Base-by-base conservation (phyloP, 2,888 invertebrate genomes). In the Drosophila paracracens region DNA sequence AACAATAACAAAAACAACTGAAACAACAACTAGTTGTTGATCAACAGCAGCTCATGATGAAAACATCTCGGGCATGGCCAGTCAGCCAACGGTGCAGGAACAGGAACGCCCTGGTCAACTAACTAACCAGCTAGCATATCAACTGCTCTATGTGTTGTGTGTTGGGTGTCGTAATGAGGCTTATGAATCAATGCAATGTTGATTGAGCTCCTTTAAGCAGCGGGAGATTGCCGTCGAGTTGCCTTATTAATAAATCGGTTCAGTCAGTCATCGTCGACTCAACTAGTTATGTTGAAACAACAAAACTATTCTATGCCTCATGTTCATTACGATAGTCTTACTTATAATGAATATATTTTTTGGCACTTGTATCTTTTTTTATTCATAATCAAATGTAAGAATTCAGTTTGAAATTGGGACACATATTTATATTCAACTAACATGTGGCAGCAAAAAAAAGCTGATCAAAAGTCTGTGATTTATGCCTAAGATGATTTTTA, bases 121-220 rank as follows among this genome's bases (percentile, higher is more conserved):
- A 59, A 58, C 46, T 16, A 46, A 25, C 16, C 46, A 46, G 25
- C 11, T 61, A 63, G 66, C 69, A 62, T 64, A 59, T 66, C 64
- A 68, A 71, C 70, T 29, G 18, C 54, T 57, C n/a, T 36, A 25
- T 38, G 35, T 54, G 40, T 31, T 29, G 25, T 54, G 40, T 25
- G 69, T 51, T 61, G 83, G 78, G 85, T 85, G 85, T 89, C 79
- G 85, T 89, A 85, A 85, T 89, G 79, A 79, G 79, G 61, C 83
- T 67, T 88, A 86, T 88, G 83, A 88, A 85, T 85, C 87, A 76
- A 81, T 70, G 87, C 84, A 89, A 89, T 89, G 84, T 83, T 79
- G 88, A 88, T 84, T 84, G 84, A 84, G 80, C 73, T 66, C 38
- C 70, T 50, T 38, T 40, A 46, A 18, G 25, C 74, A 71, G 66